Evolutionary conservation across 2,797 vertebrate genomes (phyloP), one percentile per base, ranked within the genome.

Genomic region (Thripadectes ignobilis): DNA sequence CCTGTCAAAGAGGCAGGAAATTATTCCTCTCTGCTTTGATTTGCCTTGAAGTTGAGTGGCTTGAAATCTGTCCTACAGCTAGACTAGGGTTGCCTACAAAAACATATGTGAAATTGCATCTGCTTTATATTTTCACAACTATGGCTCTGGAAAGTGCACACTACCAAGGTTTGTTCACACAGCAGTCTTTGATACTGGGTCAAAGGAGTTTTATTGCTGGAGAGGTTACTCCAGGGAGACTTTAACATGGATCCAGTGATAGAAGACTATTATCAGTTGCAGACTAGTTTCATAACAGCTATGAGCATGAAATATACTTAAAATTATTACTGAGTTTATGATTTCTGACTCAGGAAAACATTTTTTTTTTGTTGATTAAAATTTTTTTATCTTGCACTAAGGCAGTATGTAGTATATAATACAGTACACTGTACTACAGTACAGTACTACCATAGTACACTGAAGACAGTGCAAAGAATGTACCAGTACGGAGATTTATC

Each of bases 151-250:
- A 87, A 85, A 93, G 88, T 8, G 0, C 46, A 69, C 62, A 51
- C 97, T 92, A 93, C 85, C 76, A 66, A 15, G 93, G 81, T 95
- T 98, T 91, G 92, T 86, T 87, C 82, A 88, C 80, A 94, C 90
- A 90, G 96, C 12, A 59, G 49, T 74, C 32, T 96, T 85, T 93
- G 75, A 85, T 87, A 95, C 66, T 63, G n/a, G 29, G 87, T 96
- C 96, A 98, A 88, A 96, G 38, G 94, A 97, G 59, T 96, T 97
- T 52, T 97, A 85, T 88, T 97, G 94, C 96, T 98, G 95, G 93
- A 98, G 97, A 94, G 86, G 85, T 96, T 97, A 95, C 91, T 98
- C 89, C 83, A 93, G 94, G 91, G 95, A 97, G 96, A 96, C 97
- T 95, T 96, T 84, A 89, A 46, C 58, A 8, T 55, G n/a, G 36